These are phyloP conservation scores for Parus major DNA, from an alignment of 2,113 vertebrate genomes.

Conservation along the genomic window DNA sequence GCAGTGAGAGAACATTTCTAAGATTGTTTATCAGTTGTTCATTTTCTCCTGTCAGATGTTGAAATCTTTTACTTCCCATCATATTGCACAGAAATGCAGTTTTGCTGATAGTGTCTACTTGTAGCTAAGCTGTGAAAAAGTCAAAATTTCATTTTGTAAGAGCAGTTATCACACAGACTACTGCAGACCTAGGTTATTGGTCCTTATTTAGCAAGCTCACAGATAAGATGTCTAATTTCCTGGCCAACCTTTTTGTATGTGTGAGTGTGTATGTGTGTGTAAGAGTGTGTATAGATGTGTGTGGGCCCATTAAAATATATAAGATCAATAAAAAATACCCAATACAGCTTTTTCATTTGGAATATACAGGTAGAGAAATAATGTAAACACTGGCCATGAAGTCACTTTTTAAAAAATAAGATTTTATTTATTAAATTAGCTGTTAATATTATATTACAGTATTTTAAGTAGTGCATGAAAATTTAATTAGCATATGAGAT, in stretches of 20 bases:
- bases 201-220: constrained; percentile 75
- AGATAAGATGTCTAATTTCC: constrained; percentile 87
- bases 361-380: neutral
- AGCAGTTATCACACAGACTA: constrained; percentile 74
- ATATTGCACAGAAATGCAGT: constrained; percentile 75
- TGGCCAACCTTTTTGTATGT: constrained; percentile 61
- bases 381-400: neutral
- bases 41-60: constrained; percentile 80
- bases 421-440: constrained; percentile 49
- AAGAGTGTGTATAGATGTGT: neutral
- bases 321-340: constrained; percentile 27
- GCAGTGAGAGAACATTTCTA: constrained; percentile 73
- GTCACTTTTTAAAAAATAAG: neutral
- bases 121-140: constrained; percentile 76
- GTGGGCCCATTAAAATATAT: constrained; percentile 40
- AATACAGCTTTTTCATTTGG: neutral
- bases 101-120: constrained; percentile 78
- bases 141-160: constrained; percentile 83
- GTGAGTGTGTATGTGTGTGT: neutral
- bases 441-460: constrained; percentile 8
- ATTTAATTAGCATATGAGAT: neutral
- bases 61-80: constrained; percentile 75
- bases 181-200: constrained; percentile 76
- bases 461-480: constrained; percentile 32
- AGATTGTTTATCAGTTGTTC: constrained; percentile 78